Evolutionary conservation across 2,113 vertebrate species (phyloP), one percentile per base, ranked within the genome.

Genomic region (Trogon surrucura): DNA sequence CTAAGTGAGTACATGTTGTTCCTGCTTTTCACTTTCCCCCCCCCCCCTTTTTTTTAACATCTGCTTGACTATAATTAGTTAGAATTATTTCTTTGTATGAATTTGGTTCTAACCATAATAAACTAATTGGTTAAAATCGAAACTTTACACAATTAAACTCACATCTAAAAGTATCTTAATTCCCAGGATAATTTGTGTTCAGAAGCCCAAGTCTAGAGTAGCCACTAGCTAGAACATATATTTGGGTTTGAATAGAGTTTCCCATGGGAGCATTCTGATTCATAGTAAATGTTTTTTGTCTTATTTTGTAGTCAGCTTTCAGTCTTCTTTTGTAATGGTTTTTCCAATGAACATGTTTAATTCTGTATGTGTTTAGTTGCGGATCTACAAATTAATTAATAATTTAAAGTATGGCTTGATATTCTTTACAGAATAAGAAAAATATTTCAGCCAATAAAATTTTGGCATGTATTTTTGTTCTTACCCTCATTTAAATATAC

Each of bases 391-490:
- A 79, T 65, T 50, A 81, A 74, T 5, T 18, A 57, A 71, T 25
- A 27, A 58, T 50, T 71, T 71, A 53, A 57, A 72, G 11, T 41
- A 27, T 8, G 2, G 5, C 47, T 71, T 56, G 2, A 47, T 58
- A 27, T 50, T 44, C 12, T 50, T 21, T 3, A 6, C 9, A 5
- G 14, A 44, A 23, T 12, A 67, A 71, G 9, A 22, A 30, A 84
- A 45, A 60, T 6, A 71, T 36, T 74, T 66, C 3, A 70, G 6
- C 4, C 4, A 58, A 50, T 11, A n/a, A 0, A 71, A 6, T 78
- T 71, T 70, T 53, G 7, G 1, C 3, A 56, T 4, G 0, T 14
- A 2, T 21, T 71, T 86, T 61, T 77, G 15, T 2, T 48, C 2
- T 38, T 65, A 27, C 12, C 8, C 2, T 73, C 2, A 11, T 65